phyloP scores from a whole-genome alignment of 2,888 invertebrate genomes.

The Calameuta pallipes region DNA sequence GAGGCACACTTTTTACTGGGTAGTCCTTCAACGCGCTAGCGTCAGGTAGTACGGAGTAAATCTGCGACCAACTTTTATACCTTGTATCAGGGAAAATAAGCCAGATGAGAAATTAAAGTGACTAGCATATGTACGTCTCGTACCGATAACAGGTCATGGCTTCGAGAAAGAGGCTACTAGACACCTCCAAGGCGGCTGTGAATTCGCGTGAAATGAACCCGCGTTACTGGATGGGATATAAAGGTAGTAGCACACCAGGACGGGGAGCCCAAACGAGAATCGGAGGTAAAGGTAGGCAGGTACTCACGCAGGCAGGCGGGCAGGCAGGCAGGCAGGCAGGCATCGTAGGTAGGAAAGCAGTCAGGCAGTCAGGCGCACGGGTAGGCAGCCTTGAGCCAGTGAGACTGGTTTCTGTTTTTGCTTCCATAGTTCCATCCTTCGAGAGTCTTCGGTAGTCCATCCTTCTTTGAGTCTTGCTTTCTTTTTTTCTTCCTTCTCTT shows the following conservation, averaged over 20 bases:
- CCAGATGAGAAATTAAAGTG: not conserved
- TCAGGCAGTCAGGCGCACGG: slow-evolving; percentile 16
- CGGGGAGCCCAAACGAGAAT: slow-evolving; percentile 26
- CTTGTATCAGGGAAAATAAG: not conserved
- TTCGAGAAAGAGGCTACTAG: not conserved
- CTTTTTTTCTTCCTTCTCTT: slow-evolving; percentile 31
- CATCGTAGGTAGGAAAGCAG: slow-evolving; percentile 29
- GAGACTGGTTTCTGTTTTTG: slow-evolving; percentile 65
- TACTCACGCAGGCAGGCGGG: slow-evolving; percentile 33
- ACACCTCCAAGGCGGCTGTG: slow-evolving; percentile 41
- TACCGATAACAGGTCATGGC: not conserved
- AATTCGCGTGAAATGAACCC: slow-evolving; percentile 59
- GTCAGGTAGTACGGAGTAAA: not conserved
- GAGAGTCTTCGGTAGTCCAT: slow-evolving; percentile 56
- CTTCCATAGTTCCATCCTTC: slow-evolving; percentile 63
- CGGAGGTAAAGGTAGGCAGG: slow-evolving; percentile 38
- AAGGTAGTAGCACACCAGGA: slow-evolving; percentile 38
- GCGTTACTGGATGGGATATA: slow-evolving; percentile 32
- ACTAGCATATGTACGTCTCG: not conserved
- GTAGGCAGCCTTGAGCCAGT: slow-evolving; percentile 64
- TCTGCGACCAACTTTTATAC: not conserved
- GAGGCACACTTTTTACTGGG: not conserved
- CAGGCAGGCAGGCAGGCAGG: slow-evolving; percentile 28
- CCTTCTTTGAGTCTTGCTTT: slow-evolving; percentile 49
- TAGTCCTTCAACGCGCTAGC: not conserved